Percentiles rank a stretch among this genome's conserved stretches.
Conservation (phyloP, 1,140 invertebrate species). For the Nautilus pompilius region DNA sequence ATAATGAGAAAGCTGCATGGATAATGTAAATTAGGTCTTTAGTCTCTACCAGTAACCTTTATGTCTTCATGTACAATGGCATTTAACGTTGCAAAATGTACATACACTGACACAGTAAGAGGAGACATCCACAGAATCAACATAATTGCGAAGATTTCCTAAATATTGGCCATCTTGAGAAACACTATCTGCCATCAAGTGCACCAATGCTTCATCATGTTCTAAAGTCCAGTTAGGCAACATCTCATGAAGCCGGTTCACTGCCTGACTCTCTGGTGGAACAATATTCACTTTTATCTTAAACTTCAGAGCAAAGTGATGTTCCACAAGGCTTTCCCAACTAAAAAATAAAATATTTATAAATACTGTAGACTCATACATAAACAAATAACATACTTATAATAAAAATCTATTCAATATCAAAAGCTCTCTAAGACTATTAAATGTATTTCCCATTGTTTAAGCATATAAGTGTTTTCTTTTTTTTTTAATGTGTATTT, state of each 20-base stretch:
- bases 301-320: constrained; percentile 33
- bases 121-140: constrained; percentile 49
- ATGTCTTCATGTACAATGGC: no score
- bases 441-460: no score
- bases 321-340: constrained; percentile 43
- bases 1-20: no score
- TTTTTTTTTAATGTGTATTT: no score
- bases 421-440: no score
- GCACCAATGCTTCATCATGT: constrained; percentile 50
- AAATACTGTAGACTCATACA: constrained; percentile 4
- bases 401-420: constrained; percentile 1
- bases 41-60: no score
- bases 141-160: constrained; percentile 46
- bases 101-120: constrained; percentile 42
- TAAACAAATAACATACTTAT: not conserved
- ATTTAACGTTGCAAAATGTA: not conserved
- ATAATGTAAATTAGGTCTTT: no score
- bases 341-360: constrained; percentile 25
- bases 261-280: constrained; percentile 33
- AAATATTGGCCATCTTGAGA: constrained; percentile 44
- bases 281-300: constrained; percentile 21
- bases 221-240: constrained; percentile 47
- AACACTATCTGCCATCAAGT: constrained; percentile 45
- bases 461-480: no score
- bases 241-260: constrained; percentile 28